phyloP scores from a whole-genome alignment of 2,113 vertebrate genomes.

The Ovis aries region DNA sequence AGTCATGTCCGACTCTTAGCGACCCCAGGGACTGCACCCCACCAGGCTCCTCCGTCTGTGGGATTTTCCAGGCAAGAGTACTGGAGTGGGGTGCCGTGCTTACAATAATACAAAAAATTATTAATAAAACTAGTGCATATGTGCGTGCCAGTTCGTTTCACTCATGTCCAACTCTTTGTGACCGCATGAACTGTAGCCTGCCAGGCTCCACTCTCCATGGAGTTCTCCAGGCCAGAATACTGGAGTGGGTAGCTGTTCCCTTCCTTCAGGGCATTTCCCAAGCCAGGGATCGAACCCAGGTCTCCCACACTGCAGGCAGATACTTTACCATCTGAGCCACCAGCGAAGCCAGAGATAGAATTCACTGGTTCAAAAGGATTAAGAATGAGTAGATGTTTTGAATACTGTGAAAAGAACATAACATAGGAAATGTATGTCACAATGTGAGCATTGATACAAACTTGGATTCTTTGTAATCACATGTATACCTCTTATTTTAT shows the following conservation, averaged over 20 bases:
- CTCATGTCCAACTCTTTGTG: background rate
- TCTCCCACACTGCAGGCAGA: background rate
- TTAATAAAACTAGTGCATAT: background rate
- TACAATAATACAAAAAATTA: background rate
- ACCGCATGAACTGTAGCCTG: background rate
- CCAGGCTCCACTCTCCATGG: background rate
- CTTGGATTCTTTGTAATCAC: background rate
- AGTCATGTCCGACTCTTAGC: too few species aligned
- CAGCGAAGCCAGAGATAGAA: background rate
- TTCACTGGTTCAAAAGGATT: background rate
- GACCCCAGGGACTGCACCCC: too few species aligned
- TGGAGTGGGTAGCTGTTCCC: background rate
- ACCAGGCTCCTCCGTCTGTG: too few species aligned
- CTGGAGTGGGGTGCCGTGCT: too few species aligned
- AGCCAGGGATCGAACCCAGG: background rate
- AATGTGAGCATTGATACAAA: background rate
- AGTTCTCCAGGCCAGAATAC: background rate
- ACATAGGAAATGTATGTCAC: background rate
- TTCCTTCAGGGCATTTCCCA: background rate
- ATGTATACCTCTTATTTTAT: background rate
- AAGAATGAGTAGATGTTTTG: background rate
- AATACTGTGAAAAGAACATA: background rate
- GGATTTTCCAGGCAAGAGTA: too few species aligned
- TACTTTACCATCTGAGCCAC: background rate
- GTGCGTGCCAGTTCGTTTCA: accelerated